phyloP scores from a whole-genome alignment of 2,888 invertebrate species.

The Meta bourneti region DNA sequence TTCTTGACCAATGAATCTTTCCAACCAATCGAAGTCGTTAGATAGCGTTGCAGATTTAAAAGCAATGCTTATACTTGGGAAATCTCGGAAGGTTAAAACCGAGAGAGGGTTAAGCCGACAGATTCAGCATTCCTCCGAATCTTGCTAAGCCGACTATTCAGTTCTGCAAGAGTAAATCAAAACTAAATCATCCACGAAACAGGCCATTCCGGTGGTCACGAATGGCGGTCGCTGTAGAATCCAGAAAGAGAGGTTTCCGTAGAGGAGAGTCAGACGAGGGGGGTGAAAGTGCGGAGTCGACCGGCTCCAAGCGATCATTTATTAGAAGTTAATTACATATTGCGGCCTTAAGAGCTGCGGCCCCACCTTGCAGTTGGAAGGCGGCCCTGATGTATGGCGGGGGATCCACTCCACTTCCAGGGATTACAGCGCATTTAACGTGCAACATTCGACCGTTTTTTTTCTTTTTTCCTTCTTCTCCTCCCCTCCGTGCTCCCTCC shows the following conservation, averaged over 20 bases:
- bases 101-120: too few species aligned
- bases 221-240: slow-evolving; percentile 18
- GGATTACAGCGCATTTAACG: slow-evolving; percentile 49
- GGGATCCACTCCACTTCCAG: background rate
- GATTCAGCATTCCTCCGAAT: too few species aligned
- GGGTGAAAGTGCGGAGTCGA: slow-evolving; percentile 33
- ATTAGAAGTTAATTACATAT: slow-evolving; percentile 75
- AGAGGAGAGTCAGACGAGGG: slow-evolving; percentile 22
- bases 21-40: too few species aligned
- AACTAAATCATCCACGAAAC: background rate
- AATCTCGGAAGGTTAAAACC: too few species aligned
- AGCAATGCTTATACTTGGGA: too few species aligned
- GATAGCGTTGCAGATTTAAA: too few species aligned
- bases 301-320: slow-evolving; percentile 67
- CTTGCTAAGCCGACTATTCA: too few species aligned
- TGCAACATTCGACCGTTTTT: background rate
- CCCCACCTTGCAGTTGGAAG: slow-evolving; percentile 62
- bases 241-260: background rate
- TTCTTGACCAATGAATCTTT: too few species aligned
- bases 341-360: slow-evolving; percentile 63
- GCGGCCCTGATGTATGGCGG: slow-evolving; percentile 43
- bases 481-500: background rate
- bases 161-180: too few species aligned
- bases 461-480: slow-evolving; percentile 21
- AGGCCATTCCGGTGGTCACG: background rate